Evolutionary conservation across 2,113 vertebrate species (phyloP), one percentile per base, ranked within the genome.

Genomic region (Leptobrachium ailaonicum): DNA sequence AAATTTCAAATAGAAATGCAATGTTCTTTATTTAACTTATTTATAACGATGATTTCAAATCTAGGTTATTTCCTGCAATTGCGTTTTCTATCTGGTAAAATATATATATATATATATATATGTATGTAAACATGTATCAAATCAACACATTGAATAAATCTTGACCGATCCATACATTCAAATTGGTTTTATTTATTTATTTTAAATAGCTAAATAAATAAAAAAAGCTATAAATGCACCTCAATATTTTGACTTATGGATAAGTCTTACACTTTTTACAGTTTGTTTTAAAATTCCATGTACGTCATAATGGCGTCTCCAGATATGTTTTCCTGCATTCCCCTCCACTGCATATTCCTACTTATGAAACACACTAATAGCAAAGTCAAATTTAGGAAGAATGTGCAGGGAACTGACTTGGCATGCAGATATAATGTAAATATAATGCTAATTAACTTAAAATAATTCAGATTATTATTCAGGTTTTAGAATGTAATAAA

Each of bases 381-480:
- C 64, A 32, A 69, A 81, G 79, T 74, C 71, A 81, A 81, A 69
- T 81, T 80, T 81, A 69, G 66, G 66, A 74, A 69, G 42, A 72
- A 74, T 75, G 79, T 74, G 78, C 40, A 54, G 32, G 47, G 50
- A 58, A 47, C 44, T 43, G 71, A 80, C 78, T 80, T 80, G 78
- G 41, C 75, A 81, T 81, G 79, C 75, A 81, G 79, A 81, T 81
- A 60, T 81, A 81, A 81, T 81, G 79, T 81, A 81, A 81, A 81
- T 81, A 81, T 81, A 81, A 81, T 81, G 79, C 79, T 81, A 81
- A 81, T 81, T 81, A 81, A 81, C 64, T 63, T 74, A 62, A 75
- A 81, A 81, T 81, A 81, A 81, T 81, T 81, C 79, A 81, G 64
- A 81, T 81, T 81, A 81, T 81, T 81, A 81, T 75, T 75, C 79